phyloP scores from a whole-genome alignment of 2,113 vertebrate species.

The Vireo altiloquus region DNA sequence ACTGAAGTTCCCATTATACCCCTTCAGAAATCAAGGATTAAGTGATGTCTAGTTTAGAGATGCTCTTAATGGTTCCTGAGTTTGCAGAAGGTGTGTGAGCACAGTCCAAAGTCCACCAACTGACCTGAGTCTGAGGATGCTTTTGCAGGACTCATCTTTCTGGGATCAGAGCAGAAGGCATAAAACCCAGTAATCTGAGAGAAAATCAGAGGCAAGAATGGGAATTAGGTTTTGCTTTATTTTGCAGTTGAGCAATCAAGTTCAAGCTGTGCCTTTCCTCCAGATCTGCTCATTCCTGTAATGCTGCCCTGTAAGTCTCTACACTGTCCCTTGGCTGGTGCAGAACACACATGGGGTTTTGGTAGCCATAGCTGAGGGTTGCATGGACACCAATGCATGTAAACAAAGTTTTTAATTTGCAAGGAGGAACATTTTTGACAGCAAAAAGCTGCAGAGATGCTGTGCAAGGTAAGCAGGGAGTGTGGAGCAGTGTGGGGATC shows the following conservation, averaged over 20 bases:
- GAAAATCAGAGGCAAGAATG: not conserved
- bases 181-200: not conserved
- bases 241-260: not conserved
- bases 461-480: not conserved
- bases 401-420: not conserved
- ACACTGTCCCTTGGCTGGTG: not conserved
- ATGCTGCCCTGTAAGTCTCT: not conserved
- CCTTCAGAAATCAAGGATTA: not conserved
- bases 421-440: not conserved
- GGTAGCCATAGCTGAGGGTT: not conserved
- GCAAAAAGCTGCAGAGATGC: not conserved
- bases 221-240: not conserved
- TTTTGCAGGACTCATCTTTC: not conserved
- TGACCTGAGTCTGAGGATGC: not conserved
- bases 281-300: not conserved
- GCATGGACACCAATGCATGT: not conserved
- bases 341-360: fast-evolving
- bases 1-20: not conserved
- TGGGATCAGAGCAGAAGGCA: not conserved
- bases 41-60: not conserved
- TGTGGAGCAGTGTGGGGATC: not conserved
- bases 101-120: not conserved
- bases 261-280: not conserved
- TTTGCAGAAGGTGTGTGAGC: not conserved
- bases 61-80: not conserved